These are phyloP conservation scores for Drosophila novamexicana DNA, from an alignment of 1,140 invertebrate genomes.

Conservation along the genomic window DNA sequence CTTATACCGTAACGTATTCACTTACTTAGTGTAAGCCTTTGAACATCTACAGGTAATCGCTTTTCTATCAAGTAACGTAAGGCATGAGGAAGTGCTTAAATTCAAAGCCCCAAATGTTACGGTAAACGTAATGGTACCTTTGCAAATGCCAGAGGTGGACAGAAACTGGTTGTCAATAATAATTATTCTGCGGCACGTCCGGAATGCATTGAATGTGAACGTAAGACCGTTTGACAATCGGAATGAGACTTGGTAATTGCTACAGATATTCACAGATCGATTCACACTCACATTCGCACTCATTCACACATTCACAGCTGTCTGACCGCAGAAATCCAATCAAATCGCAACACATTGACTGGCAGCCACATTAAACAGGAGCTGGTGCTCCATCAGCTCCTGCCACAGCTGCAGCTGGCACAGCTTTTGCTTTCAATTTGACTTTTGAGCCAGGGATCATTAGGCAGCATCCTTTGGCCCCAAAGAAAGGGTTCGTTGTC, in stretches of 20 bases:
- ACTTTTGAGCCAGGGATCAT: conserved; percentile 48
- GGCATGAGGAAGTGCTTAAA: no score
- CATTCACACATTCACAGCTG: conserved; percentile 39
- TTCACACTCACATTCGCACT: conserved; percentile 2
- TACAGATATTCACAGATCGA: conserved; percentile 3
- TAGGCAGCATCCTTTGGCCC: conserved; percentile 28
- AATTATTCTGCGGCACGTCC: background rate
- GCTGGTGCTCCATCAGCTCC: background rate
- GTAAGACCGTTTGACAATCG: background rate
- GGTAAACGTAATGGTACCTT: no score
- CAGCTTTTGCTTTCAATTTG: conserved; percentile 22
- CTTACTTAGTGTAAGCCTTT: no score
- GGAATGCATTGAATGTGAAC: background rate
- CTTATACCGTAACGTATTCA: background rate
- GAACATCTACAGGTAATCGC: no score
- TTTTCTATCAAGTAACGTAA: no score
- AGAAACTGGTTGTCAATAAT: no score
- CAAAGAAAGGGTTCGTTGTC: conserved; percentile 27
- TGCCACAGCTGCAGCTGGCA: background rate
- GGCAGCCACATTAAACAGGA: conserved; percentile 18
- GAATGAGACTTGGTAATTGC: conserved; percentile 10
- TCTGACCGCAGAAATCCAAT: conserved; percentile 51
- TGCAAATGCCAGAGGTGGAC: no score
- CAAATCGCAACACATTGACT: conserved; percentile 45
- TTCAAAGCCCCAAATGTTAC: no score